phyloP scores from a whole-genome alignment of 2,113 vertebrate genomes.

The Malaclemys terrapin region DNA sequence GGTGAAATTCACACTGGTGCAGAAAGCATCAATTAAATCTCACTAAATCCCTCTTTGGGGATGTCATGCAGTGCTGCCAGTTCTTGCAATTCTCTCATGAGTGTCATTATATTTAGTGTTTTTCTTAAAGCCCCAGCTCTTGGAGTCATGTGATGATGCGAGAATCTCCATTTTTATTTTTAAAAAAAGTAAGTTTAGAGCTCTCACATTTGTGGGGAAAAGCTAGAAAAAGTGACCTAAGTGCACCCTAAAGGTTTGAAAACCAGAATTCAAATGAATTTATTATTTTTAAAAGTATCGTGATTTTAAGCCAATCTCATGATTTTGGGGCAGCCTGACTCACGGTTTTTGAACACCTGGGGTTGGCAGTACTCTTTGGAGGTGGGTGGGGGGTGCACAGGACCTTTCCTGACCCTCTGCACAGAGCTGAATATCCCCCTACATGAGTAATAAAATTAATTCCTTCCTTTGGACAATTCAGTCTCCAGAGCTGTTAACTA shows the following conservation, averaged over 20 bases:
- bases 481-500: not conserved
- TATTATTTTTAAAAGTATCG: not conserved
- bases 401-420: not conserved
- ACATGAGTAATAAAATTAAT: too few species aligned
- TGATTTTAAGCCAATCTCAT: not conserved
- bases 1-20: too few species aligned
- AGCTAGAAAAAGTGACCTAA: too few species aligned
- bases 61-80: not conserved
- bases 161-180: too few species aligned
- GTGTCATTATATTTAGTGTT: not conserved
- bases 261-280: not conserved
- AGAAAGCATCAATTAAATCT: not conserved
- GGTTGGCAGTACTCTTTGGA: not conserved
- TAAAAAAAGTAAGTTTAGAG: too few species aligned
- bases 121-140: not conserved
- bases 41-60: not conserved
- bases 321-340: not conserved
- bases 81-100: not conserved
- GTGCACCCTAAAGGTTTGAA: too few species aligned
- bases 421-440: not conserved
- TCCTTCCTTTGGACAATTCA: conserved; percentile 52
- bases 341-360: not conserved
- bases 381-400: not conserved
- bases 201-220: too few species aligned
- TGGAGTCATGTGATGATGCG: too few species aligned